phyloP scores from a whole-genome alignment of 2,797 vertebrate genomes.

The Labeo calbasu region DNA sequence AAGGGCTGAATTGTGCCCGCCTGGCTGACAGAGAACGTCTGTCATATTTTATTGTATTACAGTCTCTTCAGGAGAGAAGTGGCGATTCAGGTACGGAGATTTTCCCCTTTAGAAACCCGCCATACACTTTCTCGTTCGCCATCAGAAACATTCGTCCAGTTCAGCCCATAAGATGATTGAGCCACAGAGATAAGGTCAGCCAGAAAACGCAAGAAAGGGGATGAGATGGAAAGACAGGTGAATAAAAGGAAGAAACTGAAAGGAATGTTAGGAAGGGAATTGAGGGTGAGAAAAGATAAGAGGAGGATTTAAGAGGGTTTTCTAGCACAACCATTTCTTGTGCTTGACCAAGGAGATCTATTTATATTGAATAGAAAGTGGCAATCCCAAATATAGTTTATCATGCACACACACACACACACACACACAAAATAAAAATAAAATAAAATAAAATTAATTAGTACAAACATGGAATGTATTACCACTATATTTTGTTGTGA shows the following conservation, averaged over 20 bases:
- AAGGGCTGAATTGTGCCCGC: conserved; percentile 67
- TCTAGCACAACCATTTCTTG: not conserved
- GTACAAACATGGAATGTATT: not conserved
- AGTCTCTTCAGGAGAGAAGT: conserved; percentile 11
- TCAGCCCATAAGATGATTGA: not conserved
- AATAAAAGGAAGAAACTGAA: conserved; percentile 11
- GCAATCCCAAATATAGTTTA: not conserved
- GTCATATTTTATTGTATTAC: conserved; percentile 75
- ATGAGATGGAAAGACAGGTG: not conserved
- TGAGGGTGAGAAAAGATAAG: not conserved
- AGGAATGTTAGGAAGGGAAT: conserved; percentile 1
- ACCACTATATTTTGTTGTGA: not conserved
- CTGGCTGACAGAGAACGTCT: conserved; percentile 72
- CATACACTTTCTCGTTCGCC: conserved; percentile 52
- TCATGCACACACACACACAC: too few relatives aligned
- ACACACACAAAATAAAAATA: too few relatives aligned
- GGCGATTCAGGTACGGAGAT: not conserved
- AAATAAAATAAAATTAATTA: too few relatives aligned
- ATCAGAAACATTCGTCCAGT: conserved; percentile 33
- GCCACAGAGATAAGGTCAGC: not conserved
- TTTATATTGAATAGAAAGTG: not conserved
- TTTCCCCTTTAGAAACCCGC: conserved; percentile 7
- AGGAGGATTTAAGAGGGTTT: not conserved
- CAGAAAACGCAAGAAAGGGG: conserved; percentile 13
- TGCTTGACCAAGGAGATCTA: not conserved